Percentiles rank a stretch among this genome's conserved stretches.
Conservation (phyloP, 37 sponge, comb jelly and placozoan species). For the Ianthella basta region DNA sequence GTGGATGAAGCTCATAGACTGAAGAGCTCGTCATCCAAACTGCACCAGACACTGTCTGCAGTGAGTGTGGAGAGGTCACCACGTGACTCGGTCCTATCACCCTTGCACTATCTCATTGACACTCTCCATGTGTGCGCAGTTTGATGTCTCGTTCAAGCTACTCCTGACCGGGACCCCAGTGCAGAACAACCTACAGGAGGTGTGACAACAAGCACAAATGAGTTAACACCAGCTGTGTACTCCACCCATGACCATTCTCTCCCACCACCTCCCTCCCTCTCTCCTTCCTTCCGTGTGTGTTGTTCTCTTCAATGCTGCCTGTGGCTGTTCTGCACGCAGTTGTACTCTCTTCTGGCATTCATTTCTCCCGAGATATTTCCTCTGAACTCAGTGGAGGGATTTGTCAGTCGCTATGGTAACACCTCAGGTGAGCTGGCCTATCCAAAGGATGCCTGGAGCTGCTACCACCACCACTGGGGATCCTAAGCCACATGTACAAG, state of each 20-base stretch:
- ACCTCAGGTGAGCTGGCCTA: constrained; percentile 34
- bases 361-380: constrained; percentile 51
- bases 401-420: constrained; percentile 34
- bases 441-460: too few relatives aligned
- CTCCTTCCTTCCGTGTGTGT: not conserved
- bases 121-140: constrained; percentile 6
- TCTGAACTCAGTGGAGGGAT: constrained; percentile 31
- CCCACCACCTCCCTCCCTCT: not conserved
- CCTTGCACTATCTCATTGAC: too few relatives aligned
- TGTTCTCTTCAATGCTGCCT: not conserved
- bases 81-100: not conserved
- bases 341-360: constrained; percentile 81
- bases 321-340: too few relatives aligned
- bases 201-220: not conserved
- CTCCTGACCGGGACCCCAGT: constrained; percentile 85
- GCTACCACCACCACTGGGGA: too few relatives aligned
- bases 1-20: constrained; percentile 86
- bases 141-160: constrained; percentile 43
- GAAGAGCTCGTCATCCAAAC: constrained; percentile 71
- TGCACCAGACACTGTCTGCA: constrained; percentile 35
- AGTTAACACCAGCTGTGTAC: not conserved
- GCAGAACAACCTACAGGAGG: constrained; percentile 83
- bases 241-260: not conserved
- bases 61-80: not conserved
- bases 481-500: too few relatives aligned